phyloP scores from a whole-genome alignment of 2,113 vertebrate species.

The Mesoclemmys tuberculata region DNA sequence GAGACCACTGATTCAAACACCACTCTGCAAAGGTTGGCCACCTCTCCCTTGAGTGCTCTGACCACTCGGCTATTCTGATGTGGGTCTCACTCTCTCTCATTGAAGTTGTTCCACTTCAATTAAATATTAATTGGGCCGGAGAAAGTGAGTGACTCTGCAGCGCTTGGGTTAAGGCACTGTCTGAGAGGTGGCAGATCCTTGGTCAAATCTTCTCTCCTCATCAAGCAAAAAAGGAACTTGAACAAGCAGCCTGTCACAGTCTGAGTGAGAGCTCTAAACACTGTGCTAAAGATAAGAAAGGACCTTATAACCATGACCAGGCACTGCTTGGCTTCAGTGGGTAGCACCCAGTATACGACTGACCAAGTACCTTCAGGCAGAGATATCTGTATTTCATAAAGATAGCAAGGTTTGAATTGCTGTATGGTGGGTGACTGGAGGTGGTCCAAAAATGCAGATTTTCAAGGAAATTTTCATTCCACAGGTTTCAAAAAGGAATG shows the following conservation, averaged over 20 bases:
- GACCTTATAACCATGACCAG: not conserved
- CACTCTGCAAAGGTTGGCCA: not conserved
- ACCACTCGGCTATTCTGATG: not conserved
- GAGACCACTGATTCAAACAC: not conserved
- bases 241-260: not conserved
- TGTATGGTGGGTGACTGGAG: not conserved
- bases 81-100: not conserved
- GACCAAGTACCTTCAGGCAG: not conserved
- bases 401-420: not conserved
- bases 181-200: not conserved
- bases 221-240: not conserved
- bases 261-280: not conserved
- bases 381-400: not conserved
- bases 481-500: not conserved
- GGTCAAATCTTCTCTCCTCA: not conserved
- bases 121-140: not conserved
- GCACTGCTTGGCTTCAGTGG: not conserved
- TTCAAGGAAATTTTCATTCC: not conserved
- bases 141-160: not conserved
- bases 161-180: not conserved
- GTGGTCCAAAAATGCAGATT: rapidly evolving
- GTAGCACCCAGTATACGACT: not conserved
- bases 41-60: not conserved
- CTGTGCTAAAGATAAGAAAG: not conserved
- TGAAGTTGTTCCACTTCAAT: not conserved